Percentiles rank a stretch among this genome's conserved stretches.
Conservation (phyloP, 2,113 vertebrate genomes). For the Catharus bicknelli region DNA sequence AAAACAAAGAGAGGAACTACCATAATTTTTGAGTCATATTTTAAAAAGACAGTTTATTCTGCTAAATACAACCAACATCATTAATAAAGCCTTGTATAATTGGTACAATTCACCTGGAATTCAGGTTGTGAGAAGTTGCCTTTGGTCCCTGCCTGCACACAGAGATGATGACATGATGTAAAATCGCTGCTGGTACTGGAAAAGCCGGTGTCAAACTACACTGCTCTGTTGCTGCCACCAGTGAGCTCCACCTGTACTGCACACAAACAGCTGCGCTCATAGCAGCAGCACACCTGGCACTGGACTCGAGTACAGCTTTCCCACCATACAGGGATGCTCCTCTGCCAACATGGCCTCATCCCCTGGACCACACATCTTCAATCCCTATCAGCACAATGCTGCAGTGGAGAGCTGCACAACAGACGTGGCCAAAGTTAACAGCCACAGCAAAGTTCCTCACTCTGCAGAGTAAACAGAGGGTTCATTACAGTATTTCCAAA, state of each 20-base stretch:
- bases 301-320: fast-evolving
- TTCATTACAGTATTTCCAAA: neutral
- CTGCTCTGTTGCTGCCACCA: neutral
- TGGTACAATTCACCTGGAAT: neutral
- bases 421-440: neutral
- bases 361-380: neutral
- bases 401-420: neutral
- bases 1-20: neutral
- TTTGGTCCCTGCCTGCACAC: neutral
- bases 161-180: neutral
- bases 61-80: neutral
- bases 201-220: neutral
- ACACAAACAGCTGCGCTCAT: neutral
- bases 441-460: neutral
- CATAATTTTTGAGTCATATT: neutral
- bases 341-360: neutral
- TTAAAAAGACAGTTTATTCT: neutral
- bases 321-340: fast-evolving
- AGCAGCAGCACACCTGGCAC: neutral
- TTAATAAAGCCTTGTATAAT: neutral
- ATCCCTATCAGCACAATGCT: neutral
- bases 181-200: neutral
- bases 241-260: neutral
- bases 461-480: neutral
- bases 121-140: neutral